These are phyloP conservation scores for Andrena praecox DNA, from an alignment of 2,888 invertebrate species.

Conservation along the genomic window DNA sequence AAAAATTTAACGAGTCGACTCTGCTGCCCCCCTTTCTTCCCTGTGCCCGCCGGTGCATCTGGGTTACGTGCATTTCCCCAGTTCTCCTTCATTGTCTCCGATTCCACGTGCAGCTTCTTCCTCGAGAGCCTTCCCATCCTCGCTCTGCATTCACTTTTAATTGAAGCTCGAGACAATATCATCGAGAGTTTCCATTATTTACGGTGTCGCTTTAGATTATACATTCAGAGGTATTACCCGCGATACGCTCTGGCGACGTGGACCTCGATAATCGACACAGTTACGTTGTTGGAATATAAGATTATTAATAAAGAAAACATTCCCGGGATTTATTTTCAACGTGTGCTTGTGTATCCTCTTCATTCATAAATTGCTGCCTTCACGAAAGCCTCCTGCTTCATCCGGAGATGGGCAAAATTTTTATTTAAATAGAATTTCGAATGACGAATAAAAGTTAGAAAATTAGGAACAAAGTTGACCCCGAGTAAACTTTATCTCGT, in stretches of 20 bases:
- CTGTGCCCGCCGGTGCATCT: background rate
- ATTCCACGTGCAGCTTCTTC: constrained; percentile 8
- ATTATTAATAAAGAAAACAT: background rate
- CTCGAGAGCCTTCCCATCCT: background rate
- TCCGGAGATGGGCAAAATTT: too few relatives aligned
- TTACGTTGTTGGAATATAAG: constrained; percentile 1
- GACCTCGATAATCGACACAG: background rate
- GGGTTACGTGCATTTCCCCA: constrained; percentile 32
- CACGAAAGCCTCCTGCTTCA: too few relatives aligned
- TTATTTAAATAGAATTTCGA: too few relatives aligned
- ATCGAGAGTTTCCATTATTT: background rate
- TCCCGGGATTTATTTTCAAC: too few relatives aligned
- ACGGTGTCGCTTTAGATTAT: background rate
- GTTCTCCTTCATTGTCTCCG: constrained; percentile 1
- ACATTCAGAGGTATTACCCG: background rate
- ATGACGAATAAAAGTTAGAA: too few relatives aligned
- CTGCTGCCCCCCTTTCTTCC: background rate
- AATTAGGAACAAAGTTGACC: too few relatives aligned
- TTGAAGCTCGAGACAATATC: constrained; percentile 10
- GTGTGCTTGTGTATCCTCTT: too few relatives aligned
- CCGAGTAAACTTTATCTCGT: too few relatives aligned
- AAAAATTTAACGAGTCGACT: constrained; percentile 30
- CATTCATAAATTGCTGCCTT: too few relatives aligned
- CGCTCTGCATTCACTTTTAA: constrained; percentile 35
- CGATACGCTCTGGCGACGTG: background rate